phyloP scores from a whole-genome alignment of 2,113 vertebrate genomes.

The Labeo rohita region DNA sequence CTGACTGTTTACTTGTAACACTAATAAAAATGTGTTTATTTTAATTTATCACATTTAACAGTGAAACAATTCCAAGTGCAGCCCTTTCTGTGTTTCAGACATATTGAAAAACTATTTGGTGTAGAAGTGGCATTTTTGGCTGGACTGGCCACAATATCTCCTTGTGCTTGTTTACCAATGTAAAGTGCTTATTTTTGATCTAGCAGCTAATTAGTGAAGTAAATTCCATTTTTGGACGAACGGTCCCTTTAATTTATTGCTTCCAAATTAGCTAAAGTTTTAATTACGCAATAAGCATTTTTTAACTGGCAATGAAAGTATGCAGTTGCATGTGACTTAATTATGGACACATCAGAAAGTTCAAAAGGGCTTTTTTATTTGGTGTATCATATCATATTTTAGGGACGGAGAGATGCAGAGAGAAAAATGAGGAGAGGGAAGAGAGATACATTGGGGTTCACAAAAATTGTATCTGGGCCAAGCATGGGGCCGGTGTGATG shows the following conservation, averaged over 20 bases:
- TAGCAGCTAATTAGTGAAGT: background rate
- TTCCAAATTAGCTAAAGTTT: background rate
- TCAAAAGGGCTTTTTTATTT: slow-evolving; percentile 10
- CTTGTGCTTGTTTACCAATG: background rate
- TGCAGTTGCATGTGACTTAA: background rate
- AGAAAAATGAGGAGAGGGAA: background rate
- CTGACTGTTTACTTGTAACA: background rate
- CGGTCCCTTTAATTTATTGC: background rate
- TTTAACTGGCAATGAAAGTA: background rate
- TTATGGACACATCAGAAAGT: background rate
- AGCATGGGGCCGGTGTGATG: slow-evolving; percentile 6
- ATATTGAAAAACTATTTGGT: too few relatives aligned
- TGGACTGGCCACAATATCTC: background rate
- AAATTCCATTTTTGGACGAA: background rate
- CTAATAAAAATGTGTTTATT: background rate
- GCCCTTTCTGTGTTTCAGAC: too few relatives aligned
- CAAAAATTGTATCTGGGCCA: background rate
- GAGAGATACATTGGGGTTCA: background rate
- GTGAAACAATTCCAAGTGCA: background rate
- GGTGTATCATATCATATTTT: background rate
- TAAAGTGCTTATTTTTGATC: background rate
- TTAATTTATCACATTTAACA: background rate
- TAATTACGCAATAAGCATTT: background rate
- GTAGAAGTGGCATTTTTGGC: background rate
- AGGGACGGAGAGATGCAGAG: background rate